These are phyloP conservation scores for Grammomys dolichurus DNA, from an alignment of 2,113 vertebrate genomes.

Conservation along the genomic window DNA sequence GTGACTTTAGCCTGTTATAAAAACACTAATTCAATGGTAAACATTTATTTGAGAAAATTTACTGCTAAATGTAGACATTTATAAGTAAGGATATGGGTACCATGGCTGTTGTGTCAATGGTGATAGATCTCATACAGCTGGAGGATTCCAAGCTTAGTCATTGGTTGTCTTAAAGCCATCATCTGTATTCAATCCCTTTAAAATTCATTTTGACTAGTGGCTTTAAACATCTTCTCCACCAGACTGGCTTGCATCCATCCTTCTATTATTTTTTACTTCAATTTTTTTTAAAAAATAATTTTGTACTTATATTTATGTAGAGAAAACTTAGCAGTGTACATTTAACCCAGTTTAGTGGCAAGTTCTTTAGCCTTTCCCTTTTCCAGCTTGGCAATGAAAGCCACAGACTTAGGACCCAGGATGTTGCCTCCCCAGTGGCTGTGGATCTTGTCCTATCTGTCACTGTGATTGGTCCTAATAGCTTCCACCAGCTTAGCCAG, in stretches of 20 bases:
- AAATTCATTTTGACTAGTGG: background rate
- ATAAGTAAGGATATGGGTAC: background rate
- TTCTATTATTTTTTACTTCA: background rate
- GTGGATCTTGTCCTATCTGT: too few species aligned
- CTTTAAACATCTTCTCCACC: background rate
- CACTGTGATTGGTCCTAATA: too few species aligned
- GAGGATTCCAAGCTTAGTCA: background rate
- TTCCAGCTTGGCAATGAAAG: too few species aligned
- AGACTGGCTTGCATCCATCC: background rate
- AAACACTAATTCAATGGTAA: conserved; percentile 23
- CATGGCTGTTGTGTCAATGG: background rate
- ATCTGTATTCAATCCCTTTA: background rate
- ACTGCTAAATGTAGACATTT: conserved; percentile 22
- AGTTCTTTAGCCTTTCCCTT: too few species aligned
- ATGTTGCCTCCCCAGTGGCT: too few species aligned
- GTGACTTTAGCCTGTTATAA: background rate
- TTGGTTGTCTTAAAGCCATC: background rate
- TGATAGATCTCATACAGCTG: background rate
- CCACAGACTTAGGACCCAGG: too few species aligned
- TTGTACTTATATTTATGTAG: too few species aligned
- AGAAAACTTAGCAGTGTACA: too few species aligned
- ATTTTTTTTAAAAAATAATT: background rate
- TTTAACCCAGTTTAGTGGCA: too few species aligned
- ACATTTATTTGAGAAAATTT: background rate
- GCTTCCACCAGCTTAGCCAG: too few species aligned